Conservation (phyloP, 2,113 vertebrate species). For the Pelusios castaneus region DNA sequence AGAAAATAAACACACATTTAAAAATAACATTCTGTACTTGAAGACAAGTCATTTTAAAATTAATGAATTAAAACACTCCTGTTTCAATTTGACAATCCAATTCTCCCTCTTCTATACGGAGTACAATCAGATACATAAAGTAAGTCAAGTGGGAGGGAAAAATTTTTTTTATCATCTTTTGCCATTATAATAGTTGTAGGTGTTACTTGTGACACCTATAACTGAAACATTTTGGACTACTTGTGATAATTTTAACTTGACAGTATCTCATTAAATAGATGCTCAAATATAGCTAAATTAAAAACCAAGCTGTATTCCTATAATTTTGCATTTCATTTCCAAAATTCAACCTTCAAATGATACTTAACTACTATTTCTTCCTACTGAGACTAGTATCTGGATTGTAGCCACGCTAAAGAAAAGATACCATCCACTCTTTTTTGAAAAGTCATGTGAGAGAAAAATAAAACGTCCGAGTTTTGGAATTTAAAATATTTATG, state of each 20-base stretch:
- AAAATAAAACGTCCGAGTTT: background rate
- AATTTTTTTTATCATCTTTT: constrained; percentile 2
- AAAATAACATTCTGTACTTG: constrained; percentile 53
- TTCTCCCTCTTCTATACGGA: constrained; percentile 50
- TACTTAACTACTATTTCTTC: background rate
- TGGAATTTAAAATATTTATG: background rate
- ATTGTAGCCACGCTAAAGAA: constrained; percentile 3
- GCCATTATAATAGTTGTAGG: background rate
- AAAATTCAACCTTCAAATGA: constrained; percentile 3
- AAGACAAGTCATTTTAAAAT: constrained; percentile 66
- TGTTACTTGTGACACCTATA: background rate
- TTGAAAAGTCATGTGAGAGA: background rate
- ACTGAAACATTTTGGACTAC: background rate
- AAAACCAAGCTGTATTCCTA: constrained; percentile 3
- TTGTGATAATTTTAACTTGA: background rate
- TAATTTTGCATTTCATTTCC: background rate
- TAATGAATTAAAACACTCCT: constrained; percentile 61
- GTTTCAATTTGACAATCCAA: constrained; percentile 54
- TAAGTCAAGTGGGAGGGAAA: constrained; percentile 10
- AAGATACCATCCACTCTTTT: background rate
- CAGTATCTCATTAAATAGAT: background rate
- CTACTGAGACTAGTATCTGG: constrained; percentile 2
- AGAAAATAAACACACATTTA: constrained; percentile 18
- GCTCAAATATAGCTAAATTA: background rate
- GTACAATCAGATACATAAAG: constrained; percentile 21